Conservation (phyloP, 2,113 vertebrate genomes). For the Pangasianodon hypophthalmus region DNA sequence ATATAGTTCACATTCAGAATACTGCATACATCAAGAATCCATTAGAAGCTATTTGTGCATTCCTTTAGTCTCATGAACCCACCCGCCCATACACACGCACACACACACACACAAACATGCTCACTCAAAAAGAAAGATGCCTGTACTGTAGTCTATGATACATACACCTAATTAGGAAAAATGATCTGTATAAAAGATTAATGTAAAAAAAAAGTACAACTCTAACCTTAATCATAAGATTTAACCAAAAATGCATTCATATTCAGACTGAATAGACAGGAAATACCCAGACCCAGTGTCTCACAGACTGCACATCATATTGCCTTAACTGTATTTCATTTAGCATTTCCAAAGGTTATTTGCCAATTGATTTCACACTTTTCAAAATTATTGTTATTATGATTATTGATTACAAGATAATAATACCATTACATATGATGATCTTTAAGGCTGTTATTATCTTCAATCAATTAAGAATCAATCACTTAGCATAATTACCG, state of each 20-base stretch:
- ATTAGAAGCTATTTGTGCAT: slow-evolving; percentile 12
- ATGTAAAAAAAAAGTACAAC: background rate
- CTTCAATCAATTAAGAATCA: background rate
- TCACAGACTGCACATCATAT: background rate
- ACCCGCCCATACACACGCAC: background rate
- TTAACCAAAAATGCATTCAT: background rate
- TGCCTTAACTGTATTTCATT: slow-evolving; percentile 4
- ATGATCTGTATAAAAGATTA: background rate
- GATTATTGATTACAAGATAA: background rate
- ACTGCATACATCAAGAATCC: slow-evolving; percentile 8
- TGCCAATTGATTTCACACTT: background rate
- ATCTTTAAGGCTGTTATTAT: background rate
- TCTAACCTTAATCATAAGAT: background rate
- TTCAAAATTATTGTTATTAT: slow-evolving; percentile 2
- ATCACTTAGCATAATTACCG: background rate
- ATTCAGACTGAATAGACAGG: background rate
- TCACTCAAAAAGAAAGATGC: background rate
- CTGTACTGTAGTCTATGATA: background rate
- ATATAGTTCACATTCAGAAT: background rate
- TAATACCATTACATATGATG: background rate
- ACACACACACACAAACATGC: background rate
- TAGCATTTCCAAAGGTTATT: background rate
- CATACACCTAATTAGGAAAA: background rate
- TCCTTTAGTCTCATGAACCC: background rate
- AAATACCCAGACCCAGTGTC: background rate